Percentiles rank a stretch among this genome's conserved stretches.
phyloP scores from a whole-genome alignment of 2,797 vertebrate genomes.

The Benthosema pterotum region DNA sequence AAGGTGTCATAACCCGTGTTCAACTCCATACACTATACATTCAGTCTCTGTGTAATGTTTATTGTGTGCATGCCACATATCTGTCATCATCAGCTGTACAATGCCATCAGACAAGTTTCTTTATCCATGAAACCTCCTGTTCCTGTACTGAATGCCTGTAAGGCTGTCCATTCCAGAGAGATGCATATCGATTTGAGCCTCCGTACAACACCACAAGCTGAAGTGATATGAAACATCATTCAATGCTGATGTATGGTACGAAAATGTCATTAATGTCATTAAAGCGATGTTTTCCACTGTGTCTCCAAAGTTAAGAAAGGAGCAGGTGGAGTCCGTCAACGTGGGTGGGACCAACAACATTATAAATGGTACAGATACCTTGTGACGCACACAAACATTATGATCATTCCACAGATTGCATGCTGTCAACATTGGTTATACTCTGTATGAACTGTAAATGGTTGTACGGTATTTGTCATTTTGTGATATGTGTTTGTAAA shows the following conservation, averaged over 20 bases:
- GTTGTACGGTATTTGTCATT: not conserved
- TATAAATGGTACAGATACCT: constrained; percentile 85
- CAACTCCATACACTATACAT: no score
- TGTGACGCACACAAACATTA: no score
- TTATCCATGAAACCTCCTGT: not conserved
- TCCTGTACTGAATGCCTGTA: not conserved
- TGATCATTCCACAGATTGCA: no score
- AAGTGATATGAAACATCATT: not conserved
- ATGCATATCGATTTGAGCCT: no score
- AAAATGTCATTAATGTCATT: not conserved
- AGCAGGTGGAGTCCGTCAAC: constrained; percentile 91
- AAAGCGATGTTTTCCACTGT: constrained; percentile 9
- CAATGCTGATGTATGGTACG: not conserved
- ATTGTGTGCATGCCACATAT: not conserved
- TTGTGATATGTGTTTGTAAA: not conserved
- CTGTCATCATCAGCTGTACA: not conserved
- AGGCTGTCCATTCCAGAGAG: no score
- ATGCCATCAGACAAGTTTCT: not conserved
- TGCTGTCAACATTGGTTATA: no score
- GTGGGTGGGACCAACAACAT: constrained; percentile 89
- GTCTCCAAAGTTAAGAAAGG: constrained; percentile 84
- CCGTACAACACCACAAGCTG: not conserved
- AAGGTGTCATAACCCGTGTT: no score
- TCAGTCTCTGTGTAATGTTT: no score
- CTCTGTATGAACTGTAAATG: not conserved